Conservation (phyloP, 2,797 vertebrate genomes). For the Artibeus lituratus region DNA sequence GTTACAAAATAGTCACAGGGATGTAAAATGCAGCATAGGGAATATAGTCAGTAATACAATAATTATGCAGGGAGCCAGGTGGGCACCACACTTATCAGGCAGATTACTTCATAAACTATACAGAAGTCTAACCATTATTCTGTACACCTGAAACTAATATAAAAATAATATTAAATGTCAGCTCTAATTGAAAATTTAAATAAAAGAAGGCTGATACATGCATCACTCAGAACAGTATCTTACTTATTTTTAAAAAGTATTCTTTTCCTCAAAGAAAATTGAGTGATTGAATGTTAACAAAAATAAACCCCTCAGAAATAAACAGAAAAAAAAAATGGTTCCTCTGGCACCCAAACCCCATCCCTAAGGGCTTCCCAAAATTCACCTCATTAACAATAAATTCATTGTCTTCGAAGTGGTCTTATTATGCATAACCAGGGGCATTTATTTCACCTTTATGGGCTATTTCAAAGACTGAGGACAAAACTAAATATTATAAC, state of each 20-base stretch:
- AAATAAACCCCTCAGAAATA: conserved; percentile 80
- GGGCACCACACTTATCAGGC: background rate
- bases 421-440: conserved; percentile 29
- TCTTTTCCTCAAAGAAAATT: conserved; percentile 20
- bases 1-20: background rate
- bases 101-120: background rate
- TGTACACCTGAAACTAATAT: background rate
- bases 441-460: background rate
- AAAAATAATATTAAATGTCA: background rate
- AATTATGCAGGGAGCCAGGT: background rate
- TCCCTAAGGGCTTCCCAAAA: background rate
- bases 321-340: conserved; percentile 46
- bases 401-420: background rate
- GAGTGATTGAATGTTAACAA: conserved; percentile 76
- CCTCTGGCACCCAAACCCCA: background rate
- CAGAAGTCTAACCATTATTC: background rate
- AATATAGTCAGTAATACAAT: background rate
- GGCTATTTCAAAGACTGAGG: background rate
- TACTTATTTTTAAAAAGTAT: background rate
- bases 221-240: background rate
- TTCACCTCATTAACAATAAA: conserved; percentile 20
- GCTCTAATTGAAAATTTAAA: background rate
- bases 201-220: background rate
- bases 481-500: background rate
- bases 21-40: background rate